A percentile compares a stretch with the other conserved stretches of the same genome.
Evolutionary conservation across 1,140 invertebrate genomes (phyloP).

Genomic region (Popillia japonica): DNA sequence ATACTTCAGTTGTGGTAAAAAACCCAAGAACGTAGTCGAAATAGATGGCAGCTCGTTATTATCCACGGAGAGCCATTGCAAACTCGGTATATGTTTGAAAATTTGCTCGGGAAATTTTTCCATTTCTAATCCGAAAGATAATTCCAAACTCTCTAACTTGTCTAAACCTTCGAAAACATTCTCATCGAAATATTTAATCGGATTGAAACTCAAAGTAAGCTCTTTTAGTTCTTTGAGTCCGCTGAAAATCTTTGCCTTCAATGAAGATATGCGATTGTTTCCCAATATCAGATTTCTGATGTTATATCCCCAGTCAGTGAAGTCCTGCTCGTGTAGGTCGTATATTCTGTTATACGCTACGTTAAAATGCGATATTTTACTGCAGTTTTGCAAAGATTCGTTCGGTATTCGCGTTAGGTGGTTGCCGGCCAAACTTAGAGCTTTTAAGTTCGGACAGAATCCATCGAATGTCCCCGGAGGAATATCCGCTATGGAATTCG

Average conservation of each 20-base stretch:
- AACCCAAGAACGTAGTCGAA: slow-evolving; percentile 68
- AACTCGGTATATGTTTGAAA: slow-evolving; percentile 72
- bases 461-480: slow-evolving; percentile 65
- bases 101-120: slow-evolving; percentile 80
- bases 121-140: slow-evolving; percentile 83
- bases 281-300: slow-evolving; percentile 84
- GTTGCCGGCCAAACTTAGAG: slow-evolving; percentile 83
- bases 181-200: slow-evolving; percentile 78
- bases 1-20: slow-evolving; percentile 76
- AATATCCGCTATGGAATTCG: slow-evolving; percentile 75
- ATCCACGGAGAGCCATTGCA: slow-evolving; percentile 87
- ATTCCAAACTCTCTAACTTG: slow-evolving; percentile 82
- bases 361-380: slow-evolving; percentile 81
- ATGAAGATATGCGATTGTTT: slow-evolving; percentile 82
- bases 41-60: slow-evolving; percentile 85
- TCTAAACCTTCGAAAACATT: slow-evolving; percentile 78
- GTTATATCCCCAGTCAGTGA: slow-evolving; percentile 79
- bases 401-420: slow-evolving; percentile 76
- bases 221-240: slow-evolving; percentile 77
- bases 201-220: slow-evolving; percentile 89
- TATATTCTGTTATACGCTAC: slow-evolving; percentile 87
- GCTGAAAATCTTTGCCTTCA: slow-evolving; percentile 77
- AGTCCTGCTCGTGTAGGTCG: slow-evolving; percentile 76
- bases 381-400: slow-evolving; percentile 71
- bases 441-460: slow-evolving; percentile 72